A percentile compares a stretch with the other conserved stretches of the same genome.
phyloP scores from a whole-genome alignment of 2,888 invertebrate species.

The Protula sp. region DNA sequence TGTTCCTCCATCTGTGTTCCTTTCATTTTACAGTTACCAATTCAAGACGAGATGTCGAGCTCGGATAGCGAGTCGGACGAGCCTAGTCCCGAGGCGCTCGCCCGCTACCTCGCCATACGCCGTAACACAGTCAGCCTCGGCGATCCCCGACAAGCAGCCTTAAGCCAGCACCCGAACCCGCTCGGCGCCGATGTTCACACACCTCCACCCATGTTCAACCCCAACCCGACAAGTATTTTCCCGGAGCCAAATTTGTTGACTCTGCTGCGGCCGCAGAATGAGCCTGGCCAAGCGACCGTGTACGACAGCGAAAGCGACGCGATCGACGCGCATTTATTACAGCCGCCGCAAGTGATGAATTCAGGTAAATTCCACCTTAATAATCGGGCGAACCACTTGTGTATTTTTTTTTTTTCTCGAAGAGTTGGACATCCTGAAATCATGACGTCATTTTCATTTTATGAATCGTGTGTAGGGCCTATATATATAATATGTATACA shows the following conservation, averaged over 20 bases:
- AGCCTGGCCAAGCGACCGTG: conserved; percentile 57
- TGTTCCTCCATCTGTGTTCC: too few species aligned
- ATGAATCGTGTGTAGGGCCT: too few species aligned
- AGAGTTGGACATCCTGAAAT: too few species aligned
- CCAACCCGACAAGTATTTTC: conserved; percentile 52
- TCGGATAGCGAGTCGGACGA: conserved; percentile 50
- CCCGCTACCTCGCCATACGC: conserved; percentile 62
- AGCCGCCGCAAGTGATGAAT: conserved; percentile 75
- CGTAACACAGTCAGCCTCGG: conserved; percentile 88
- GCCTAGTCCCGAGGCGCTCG: conserved; percentile 53
- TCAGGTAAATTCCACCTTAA: too few species aligned
- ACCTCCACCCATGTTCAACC: not conserved
- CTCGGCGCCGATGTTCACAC: not conserved
- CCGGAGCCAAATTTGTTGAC: conserved; percentile 79
- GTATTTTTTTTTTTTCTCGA: too few species aligned
- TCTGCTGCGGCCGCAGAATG: conserved; percentile 77
- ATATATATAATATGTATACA: too few species aligned
- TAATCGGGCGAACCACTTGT: too few species aligned
- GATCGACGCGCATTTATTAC: conserved; percentile 79
- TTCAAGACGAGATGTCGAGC: conserved; percentile 9
- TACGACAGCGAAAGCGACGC: conserved; percentile 2
- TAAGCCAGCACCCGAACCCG: not conserved
- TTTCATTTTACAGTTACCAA: too few species aligned
- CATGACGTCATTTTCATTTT: too few species aligned
- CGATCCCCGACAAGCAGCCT: conserved; percentile 56